Evolutionary conservation across 2,888 invertebrate genomes (phyloP).

Genomic region (Cyclophora punctaria): DNA sequence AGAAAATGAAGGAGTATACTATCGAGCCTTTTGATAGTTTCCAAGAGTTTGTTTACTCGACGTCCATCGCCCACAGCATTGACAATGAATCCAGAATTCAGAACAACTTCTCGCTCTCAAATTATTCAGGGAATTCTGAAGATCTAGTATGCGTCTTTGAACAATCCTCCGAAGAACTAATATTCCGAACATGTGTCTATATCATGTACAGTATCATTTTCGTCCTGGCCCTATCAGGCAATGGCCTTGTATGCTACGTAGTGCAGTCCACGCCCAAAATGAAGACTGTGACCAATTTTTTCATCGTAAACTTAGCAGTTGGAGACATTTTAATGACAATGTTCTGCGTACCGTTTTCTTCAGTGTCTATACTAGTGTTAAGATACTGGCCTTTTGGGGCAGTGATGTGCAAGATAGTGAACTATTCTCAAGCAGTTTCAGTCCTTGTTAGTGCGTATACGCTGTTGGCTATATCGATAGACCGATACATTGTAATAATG

Average conservation of each 20-base stretch:
- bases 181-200: conserved; percentile 79
- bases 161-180: too few relatives aligned
- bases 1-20: too few relatives aligned
- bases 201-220: conserved; percentile 83
- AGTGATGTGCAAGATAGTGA: conserved; percentile 87
- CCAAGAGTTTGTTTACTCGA: too few relatives aligned
- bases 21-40: too few relatives aligned
- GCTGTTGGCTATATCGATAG: conserved; percentile 91
- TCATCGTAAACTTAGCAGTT: conserved; percentile 91
- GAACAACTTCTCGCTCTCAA: too few relatives aligned
- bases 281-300: conserved; percentile 94
- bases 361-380: conserved; percentile 84
- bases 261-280: conserved; percentile 88
- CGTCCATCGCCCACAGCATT: too few relatives aligned
- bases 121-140: too few relatives aligned
- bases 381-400: conserved; percentile 93
- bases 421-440: conserved; percentile 87
- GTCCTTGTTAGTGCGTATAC: conserved; percentile 93
- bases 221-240: conserved; percentile 81
- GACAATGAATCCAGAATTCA: too few relatives aligned
- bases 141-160: too few relatives aligned
- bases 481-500: conserved; percentile 93
- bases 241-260: conserved; percentile 89
- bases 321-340: conserved; percentile 93
- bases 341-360: conserved; percentile 93